phyloP scores from a whole-genome alignment of 2,888 invertebrate genomes.

The Ichneumoninae sp. region DNA sequence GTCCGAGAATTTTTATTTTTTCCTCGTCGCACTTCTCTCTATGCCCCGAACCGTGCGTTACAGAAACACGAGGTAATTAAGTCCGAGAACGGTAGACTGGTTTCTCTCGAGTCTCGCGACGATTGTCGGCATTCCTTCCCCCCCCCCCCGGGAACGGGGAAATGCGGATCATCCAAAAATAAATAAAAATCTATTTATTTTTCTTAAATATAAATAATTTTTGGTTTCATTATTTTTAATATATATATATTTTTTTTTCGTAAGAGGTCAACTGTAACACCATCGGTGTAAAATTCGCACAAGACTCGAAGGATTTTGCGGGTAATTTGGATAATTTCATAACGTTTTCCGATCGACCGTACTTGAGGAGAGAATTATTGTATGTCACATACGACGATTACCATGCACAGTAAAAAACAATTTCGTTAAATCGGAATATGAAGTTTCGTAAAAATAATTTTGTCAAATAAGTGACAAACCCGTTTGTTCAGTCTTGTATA shows the following conservation, averaged over 20 bases:
- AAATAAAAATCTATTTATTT: constrained; percentile 4
- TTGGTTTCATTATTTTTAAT: background rate
- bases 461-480: no score
- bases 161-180: background rate
- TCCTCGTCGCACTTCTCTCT: background rate
- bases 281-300: no score
- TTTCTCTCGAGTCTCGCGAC: constrained; percentile 64
- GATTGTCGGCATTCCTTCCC: constrained; percentile 67
- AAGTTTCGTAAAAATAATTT: no score
- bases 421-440: no score
- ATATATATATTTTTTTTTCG: background rate
- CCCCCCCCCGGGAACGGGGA: background rate
- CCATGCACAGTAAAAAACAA: no score
- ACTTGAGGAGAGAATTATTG: no score
- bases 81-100: constrained; percentile 68
- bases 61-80: constrained; percentile 75
- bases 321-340: no score
- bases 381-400: no score
- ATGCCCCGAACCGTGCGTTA: constrained; percentile 49
- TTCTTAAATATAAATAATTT: background rate
- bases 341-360: no score
- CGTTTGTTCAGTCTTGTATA: no score
- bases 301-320: no score
- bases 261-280: background rate
- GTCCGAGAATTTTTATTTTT: constrained; percentile 5